Evolutionary conservation across 2,888 invertebrate species (phyloP), one percentile per base, ranked within the genome.

Genomic region (Lissocephala sabroskyi): DNA sequence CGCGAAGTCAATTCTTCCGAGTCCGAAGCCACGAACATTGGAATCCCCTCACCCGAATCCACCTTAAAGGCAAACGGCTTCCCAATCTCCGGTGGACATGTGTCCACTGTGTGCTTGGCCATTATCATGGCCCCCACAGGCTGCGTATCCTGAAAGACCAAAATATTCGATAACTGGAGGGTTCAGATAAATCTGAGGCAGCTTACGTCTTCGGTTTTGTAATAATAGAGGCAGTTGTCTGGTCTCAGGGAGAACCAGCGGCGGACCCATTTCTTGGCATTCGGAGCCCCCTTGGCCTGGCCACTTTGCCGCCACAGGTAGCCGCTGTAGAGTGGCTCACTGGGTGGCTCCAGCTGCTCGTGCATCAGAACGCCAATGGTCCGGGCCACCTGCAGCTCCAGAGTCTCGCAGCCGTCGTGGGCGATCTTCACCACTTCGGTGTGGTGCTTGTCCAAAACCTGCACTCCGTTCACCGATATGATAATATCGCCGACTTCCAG

Each of bases 401-500:
- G 87, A 51, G 92, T 90, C 83, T 95, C 94, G 35, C 94, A 90
- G 81, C 95, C 94, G 52, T 93, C 92, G 82, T 95, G 95, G 1
- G 97, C 96, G 59, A 97, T 91, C 84, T 93, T 90, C 35, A 97
- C 95, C 35, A 97, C 96, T 84, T 97, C 96, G 19, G 95, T 94
- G 86, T 97, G 97, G 65, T 93, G 93, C 65, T 94, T 92, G 82
- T 97, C 96, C 80, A 97, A 87, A 10, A 97, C 96, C 80, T 92
- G 94, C 67, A 94, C 89, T 35, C 91, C 95, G 86, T 97, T 97
- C 29, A 97, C 94, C 59, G 94, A 91, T 82, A 97, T 91, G 35
- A 97, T 92, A 56, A 97, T 96, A 82, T 97, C 97, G 19, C 97
- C 97, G 36, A 97, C 94, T 87, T 95, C 94, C 44, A 97, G 86